Evolutionary conservation across 2,888 invertebrate genomes (phyloP).

Genomic region (Dolomedes plantarius): DNA sequence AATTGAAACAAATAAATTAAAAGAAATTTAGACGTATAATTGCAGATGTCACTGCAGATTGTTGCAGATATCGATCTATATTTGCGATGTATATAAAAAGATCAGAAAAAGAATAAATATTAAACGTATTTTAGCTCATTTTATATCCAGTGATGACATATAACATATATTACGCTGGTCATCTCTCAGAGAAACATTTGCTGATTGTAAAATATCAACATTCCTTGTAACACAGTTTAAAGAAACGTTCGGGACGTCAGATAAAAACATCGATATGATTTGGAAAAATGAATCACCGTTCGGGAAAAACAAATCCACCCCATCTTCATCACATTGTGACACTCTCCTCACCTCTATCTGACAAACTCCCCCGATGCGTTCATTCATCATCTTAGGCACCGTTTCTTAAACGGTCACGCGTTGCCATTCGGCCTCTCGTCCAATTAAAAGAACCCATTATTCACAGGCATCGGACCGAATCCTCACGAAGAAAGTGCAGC

Average conservation of each 20-base stretch:
- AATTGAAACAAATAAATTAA: too few relatives aligned
- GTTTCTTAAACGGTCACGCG: conserved; percentile 14
- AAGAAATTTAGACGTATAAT: too few relatives aligned
- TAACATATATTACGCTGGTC: too few relatives aligned
- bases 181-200: too few relatives aligned
- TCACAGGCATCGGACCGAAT: conserved; percentile 23
- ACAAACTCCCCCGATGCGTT: background rate
- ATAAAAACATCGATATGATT: background rate
- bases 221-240: too few relatives aligned
- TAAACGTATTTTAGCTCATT: too few relatives aligned
- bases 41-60: too few relatives aligned
- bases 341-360: background rate
- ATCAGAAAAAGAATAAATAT: too few relatives aligned
- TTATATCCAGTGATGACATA: too few relatives aligned
- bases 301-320: background rate
- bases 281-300: background rate
- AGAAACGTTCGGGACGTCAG: background rate
- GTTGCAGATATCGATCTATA: too few relatives aligned
- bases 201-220: too few relatives aligned
- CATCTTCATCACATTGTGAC: background rate
- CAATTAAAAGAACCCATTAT: conserved; percentile 44
- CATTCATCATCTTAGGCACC: background rate
- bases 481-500: conserved; percentile 23
- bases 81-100: too few relatives aligned
- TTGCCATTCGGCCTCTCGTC: background rate